Conservation (phyloP, 1,140 invertebrate genomes). For the Cotesia chilonis region DNA sequence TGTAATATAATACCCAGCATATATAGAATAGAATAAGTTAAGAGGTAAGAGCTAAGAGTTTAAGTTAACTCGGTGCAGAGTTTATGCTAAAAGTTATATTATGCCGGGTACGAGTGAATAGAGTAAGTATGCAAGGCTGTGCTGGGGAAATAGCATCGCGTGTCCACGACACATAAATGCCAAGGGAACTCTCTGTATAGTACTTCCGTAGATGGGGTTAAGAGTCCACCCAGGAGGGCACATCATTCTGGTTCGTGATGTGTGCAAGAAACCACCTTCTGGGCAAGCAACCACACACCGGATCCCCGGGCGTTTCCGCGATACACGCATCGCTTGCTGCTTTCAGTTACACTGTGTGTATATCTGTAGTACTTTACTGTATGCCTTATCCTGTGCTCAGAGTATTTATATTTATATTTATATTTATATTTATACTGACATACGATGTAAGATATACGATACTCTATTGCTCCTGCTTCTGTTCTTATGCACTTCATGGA, state of each 20-base stretch:
- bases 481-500: no score
- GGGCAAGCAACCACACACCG: conserved; percentile 1
- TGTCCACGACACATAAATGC: conserved; percentile 18
- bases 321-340: background rate
- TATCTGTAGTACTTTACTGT: no score
- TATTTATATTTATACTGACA: no score
- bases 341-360: background rate
- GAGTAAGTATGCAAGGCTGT: background rate
- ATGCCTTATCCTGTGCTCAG: no score
- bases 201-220: conserved; percentile 24
- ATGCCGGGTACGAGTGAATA: background rate
- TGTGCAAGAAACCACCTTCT: conserved; percentile 1
- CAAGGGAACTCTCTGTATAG: background rate
- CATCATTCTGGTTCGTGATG: conserved; percentile 17
- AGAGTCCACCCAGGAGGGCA: conserved; percentile 6
- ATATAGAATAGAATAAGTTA: no score
- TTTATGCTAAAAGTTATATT: no score
- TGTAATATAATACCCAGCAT: background rate
- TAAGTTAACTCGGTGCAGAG: no score
- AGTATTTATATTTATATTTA: no score
- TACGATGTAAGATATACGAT: no score
- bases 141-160: conserved; percentile 17
- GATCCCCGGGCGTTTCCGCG: conserved; percentile 20
- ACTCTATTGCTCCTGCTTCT: no score
- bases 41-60: no score